Evolutionary conservation across 2,888 invertebrate species (phyloP).

Genomic region (Oscheius myriophilus): DNA sequence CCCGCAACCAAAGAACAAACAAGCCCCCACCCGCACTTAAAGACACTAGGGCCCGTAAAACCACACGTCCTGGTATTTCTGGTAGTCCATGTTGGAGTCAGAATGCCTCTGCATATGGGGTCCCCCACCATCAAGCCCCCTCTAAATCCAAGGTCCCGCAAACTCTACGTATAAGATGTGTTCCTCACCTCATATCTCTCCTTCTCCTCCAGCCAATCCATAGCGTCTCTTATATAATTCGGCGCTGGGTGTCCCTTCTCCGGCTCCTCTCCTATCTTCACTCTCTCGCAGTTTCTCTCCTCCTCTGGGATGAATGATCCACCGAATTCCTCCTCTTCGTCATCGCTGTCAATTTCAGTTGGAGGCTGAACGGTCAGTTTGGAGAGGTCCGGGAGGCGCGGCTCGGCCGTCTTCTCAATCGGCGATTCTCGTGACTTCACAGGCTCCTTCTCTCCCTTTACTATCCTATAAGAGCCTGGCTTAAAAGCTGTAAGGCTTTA

Average conservation of each 20-base stretch:
- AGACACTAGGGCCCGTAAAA: too few relatives aligned
- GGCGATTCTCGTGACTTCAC: too few relatives aligned
- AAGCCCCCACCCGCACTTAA: too few relatives aligned
- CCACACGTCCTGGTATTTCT: too few relatives aligned
- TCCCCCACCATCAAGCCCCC: too few relatives aligned
- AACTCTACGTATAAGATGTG: too few relatives aligned
- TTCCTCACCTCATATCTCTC: conserved; percentile 30
- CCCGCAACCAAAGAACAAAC: too few relatives aligned
- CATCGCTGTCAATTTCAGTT: conserved; percentile 18
- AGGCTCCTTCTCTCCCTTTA: background rate
- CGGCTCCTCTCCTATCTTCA: conserved; percentile 22
- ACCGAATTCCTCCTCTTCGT: conserved; percentile 27
- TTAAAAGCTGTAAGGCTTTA: background rate
- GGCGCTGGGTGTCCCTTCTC: conserved; percentile 16
- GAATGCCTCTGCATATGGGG: too few relatives aligned
- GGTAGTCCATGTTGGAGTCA: too few relatives aligned
- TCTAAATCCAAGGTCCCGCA: too few relatives aligned
- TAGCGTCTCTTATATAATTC: conserved; percentile 23
- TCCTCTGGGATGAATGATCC: conserved; percentile 14
- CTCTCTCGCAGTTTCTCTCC: conserved; percentile 10
- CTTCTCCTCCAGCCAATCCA: conserved; percentile 26
- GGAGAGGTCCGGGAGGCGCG: background rate
- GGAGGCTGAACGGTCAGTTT: background rate
- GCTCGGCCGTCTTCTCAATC: background rate
- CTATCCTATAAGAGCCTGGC: background rate